A percentile compares a stretch with the other conserved stretches of the same genome.
Conservation (phyloP, 2,797 vertebrate genomes). For the Molossus alvarezi region DNA sequence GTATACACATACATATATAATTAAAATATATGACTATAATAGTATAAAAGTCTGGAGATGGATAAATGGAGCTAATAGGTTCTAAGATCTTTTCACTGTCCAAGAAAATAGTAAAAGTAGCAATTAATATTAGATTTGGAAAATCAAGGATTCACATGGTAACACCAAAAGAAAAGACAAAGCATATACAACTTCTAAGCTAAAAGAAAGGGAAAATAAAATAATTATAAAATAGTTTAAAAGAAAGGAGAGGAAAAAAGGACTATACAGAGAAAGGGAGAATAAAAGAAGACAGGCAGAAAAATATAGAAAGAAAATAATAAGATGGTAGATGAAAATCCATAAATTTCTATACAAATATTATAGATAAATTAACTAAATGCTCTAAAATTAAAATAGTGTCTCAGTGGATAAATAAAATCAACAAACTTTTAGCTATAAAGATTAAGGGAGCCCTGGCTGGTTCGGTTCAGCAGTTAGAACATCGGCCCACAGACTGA, state of each 20-base stretch:
- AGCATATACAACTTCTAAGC: neutral
- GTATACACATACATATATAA: neutral
- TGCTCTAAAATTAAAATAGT: conserved; percentile 22
- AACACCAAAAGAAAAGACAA: neutral
- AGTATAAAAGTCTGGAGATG: conserved; percentile 8
- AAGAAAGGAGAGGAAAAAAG: neutral
- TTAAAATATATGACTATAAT: neutral
- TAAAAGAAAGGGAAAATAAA: neutral
- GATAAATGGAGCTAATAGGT: neutral
- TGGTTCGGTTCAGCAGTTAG: neutral
- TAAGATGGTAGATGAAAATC: neutral
- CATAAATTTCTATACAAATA: neutral
- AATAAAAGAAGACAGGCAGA: neutral
- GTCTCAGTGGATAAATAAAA: conserved; percentile 11
- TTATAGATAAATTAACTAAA: conserved; percentile 10
- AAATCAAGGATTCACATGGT: neutral
- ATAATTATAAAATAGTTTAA: neutral
- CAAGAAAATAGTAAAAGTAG: conserved; percentile 1
- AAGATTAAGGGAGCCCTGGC: neutral
- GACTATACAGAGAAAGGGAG: neutral
- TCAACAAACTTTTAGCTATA: neutral
- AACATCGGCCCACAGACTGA: neutral
- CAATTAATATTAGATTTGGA: conserved; percentile 6
- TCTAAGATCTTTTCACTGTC: neutral
- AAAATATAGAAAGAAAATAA: conserved; percentile 23